Base-by-base conservation (phyloP, 2,797 vertebrate species). In the Coccyzus lansbergi region DNA sequence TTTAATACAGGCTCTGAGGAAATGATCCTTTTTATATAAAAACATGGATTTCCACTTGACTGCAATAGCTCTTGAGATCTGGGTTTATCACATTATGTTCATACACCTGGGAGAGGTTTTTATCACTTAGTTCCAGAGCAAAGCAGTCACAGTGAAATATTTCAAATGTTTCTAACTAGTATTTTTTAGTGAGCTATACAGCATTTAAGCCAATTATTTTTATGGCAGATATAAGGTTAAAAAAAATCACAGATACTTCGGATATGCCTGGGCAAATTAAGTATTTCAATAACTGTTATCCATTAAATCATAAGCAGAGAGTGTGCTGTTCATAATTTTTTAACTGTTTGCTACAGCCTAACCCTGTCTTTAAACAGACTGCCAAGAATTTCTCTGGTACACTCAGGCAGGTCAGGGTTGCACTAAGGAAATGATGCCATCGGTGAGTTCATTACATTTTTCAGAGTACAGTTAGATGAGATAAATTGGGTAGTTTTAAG, bases 401-500 rank as follows among this genome's bases (percentile, higher is more conserved):
- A 24, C 6, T 0, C 0, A 36, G 9, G 33, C 44, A 58, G 65
- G 36, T 70, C 85, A 70, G 68, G 31, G 21, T 28, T 88, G 56
- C 9, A 7, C 17, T 48, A 36, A 68, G 3, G 33, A 88, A 82
- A 92, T 82, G 12, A 79, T 53, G 29, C 53, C 4, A 2, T 46
- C 48, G 28, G 17, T 13, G 33, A 75, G 22, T 22, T n/a, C 53
- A 24, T 20, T 21, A 18, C 0, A 0, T 26, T 88, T 85, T 86
- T 69, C 58, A 48, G 58, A 83, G 44, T 0, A 0, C 42, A 51
- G 40, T 55, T 52, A 58, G 29, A 83, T 72, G 60, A 90, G 85
- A 79, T 56, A 92, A 93, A 81, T 71, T 21, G n/a, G 7, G 19
- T 51, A 74, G 64, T 79, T 92, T 90, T 76, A 86, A 93, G 83